Percentiles rank a stretch among this genome's conserved stretches.
phyloP scores from a whole-genome alignment of 2,888 invertebrate genomes.

The Scrobipalpa atriplicella region DNA sequence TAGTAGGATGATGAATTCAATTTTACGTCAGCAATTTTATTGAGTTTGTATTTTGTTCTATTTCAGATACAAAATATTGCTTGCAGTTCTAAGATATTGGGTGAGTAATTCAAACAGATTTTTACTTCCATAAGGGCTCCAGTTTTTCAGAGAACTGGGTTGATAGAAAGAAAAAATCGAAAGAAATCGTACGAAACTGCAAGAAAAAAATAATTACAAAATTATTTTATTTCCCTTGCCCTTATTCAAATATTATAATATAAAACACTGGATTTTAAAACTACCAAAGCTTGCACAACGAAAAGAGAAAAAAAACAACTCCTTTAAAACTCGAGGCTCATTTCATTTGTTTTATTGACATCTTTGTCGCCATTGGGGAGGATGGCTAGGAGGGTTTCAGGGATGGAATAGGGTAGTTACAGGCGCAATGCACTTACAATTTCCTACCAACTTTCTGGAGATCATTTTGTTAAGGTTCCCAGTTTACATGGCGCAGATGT shows the following conservation, averaged over 20 bases:
- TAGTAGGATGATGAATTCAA: too few species aligned
- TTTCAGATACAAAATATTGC: neutral
- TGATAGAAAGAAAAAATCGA: too few species aligned
- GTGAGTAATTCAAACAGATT: neutral
- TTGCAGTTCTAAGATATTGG: neutral
- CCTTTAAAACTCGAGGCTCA: constrained; percentile 29
- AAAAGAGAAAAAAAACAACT: too few species aligned
- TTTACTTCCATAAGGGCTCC: too few species aligned
- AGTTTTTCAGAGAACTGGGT: too few species aligned
- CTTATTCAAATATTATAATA: too few species aligned
- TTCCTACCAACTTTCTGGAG: constrained; percentile 42
- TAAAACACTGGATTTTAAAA: too few species aligned
- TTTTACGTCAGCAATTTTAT: too few species aligned
- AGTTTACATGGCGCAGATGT: constrained; percentile 1
- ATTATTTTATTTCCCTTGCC: too few species aligned
- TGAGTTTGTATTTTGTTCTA: neutral
- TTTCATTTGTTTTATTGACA: constrained; percentile 34
- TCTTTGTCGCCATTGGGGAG: constrained; percentile 19
- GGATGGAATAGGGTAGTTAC: constrained; percentile 27
- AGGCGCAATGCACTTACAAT: constrained; percentile 48
- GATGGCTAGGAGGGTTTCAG: constrained; percentile 8
- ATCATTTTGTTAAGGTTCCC: constrained; percentile 24
- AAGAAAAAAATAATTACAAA: too few species aligned
- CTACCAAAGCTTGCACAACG: too few species aligned
- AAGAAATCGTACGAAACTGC: too few species aligned